Evolutionary conservation across 2,888 invertebrate genomes (phyloP).

Genomic region (Holacanthella duospinosa): DNA sequence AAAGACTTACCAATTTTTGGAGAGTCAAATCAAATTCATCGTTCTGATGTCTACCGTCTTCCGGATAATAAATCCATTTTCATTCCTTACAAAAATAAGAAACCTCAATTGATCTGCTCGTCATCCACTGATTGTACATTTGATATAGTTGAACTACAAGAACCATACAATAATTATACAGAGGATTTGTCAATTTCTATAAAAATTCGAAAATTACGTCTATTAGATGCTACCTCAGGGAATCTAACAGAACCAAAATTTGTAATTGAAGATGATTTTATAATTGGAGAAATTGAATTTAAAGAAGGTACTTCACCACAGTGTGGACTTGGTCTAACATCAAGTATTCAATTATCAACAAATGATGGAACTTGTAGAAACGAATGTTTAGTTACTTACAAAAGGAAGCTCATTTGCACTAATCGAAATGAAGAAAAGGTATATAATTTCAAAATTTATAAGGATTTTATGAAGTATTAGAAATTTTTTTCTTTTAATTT

Average conservation of each 20-base stretch:
- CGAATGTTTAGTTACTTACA: slow-evolving; percentile 25
- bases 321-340: too few species aligned
- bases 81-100: slow-evolving; percentile 1
- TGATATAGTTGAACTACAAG: background rate
- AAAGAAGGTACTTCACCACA: background rate
- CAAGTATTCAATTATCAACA: too few species aligned
- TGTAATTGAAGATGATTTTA: background rate
- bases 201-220: background rate
- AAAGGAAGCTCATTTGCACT: slow-evolving; percentile 21
- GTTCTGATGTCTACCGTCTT: background rate
- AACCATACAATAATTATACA: too few species aligned
- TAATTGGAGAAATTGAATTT: background rate
- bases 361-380: slow-evolving; percentile 5
- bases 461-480: background rate
- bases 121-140: background rate
- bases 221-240: background rate
- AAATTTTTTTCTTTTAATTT: background rate
- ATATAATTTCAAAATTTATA: background rate
- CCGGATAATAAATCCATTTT: background rate
- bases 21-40: background rate
- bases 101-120: slow-evolving; percentile 37
- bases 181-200: too few species aligned
- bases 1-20: background rate
- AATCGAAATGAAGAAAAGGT: slow-evolving; percentile 25
- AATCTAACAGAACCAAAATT: slow-evolving; percentile 7